Percentiles rank a stretch among this genome's conserved stretches.
Conservation (phyloP, 2,888 invertebrate genomes). For the Helicoverpa assulta region DNA sequence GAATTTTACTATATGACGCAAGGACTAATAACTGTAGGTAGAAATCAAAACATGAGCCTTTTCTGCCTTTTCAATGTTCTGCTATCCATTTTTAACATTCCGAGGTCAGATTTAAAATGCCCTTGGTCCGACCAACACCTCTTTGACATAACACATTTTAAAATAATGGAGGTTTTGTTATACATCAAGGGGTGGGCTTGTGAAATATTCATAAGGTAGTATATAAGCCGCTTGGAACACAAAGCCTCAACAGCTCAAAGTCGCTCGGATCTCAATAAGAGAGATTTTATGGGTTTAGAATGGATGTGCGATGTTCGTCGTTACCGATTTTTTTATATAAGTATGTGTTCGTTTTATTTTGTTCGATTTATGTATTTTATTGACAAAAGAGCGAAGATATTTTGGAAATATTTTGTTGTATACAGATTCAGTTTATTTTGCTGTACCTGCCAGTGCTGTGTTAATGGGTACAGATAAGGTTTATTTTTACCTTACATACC, state of each 20-base stretch:
- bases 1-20: too few relatives aligned
- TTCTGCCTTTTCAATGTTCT: too few relatives aligned
- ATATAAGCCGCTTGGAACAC: conserved; percentile 66
- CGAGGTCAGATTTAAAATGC: conserved; percentile 24
- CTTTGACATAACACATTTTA: conserved; percentile 34
- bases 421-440: too few relatives aligned
- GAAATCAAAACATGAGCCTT: neutral
- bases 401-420: too few relatives aligned
- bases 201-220: conserved; percentile 75
- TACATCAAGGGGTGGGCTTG: conserved; percentile 55
- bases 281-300: conserved; percentile 68
- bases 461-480: too few relatives aligned
- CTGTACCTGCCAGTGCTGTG: too few relatives aligned
- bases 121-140: conserved; percentile 10
- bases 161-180: conserved; percentile 41
- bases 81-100: neutral
- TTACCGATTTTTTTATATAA: conserved; percentile 12
- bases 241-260: conserved; percentile 55
- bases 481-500: too few relatives aligned
- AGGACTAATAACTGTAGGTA: neutral
- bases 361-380: conserved; percentile 23
- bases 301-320: conserved; percentile 39
- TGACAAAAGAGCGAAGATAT: neutral
- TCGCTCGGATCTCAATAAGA: conserved; percentile 65
- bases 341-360: conserved; percentile 37